phyloP scores from a whole-genome alignment of 2,113 vertebrate genomes.

The Protomyctophum bolini region DNA sequence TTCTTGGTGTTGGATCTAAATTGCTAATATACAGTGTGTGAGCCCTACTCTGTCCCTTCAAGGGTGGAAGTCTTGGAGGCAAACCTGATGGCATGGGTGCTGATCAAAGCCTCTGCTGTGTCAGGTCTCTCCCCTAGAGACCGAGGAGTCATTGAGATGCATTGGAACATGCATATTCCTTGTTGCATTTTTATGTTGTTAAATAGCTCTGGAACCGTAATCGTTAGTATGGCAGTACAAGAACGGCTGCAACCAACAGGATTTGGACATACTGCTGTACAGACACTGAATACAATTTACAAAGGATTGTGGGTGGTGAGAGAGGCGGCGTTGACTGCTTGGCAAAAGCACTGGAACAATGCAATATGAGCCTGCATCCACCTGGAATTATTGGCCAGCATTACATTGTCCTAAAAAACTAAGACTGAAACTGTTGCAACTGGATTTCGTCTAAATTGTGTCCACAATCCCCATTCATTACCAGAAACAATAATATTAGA shows the following conservation, averaged over 20 bases:
- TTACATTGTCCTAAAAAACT: not conserved
- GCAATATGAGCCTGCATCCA: not conserved
- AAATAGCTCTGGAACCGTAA: slow-evolving; percentile 36
- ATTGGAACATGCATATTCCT: slow-evolving; percentile 51
- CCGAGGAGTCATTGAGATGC: slow-evolving; percentile 54
- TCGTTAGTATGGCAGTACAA: slow-evolving; percentile 2
- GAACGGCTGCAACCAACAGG: not conserved
- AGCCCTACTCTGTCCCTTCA: slow-evolving; percentile 67
- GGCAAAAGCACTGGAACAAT: not conserved
- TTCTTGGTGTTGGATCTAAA: slow-evolving; percentile 76
- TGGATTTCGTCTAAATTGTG: not conserved
- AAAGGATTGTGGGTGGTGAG: not conserved
- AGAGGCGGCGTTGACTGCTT: not conserved
- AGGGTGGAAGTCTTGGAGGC: slow-evolving; percentile 66
- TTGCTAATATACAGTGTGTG: slow-evolving; percentile 77
- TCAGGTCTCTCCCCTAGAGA: slow-evolving; percentile 55
- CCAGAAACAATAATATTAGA: slow-evolving; percentile 51
- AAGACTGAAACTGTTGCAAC: slow-evolving; percentile 5
- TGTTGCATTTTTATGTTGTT: slow-evolving; percentile 54
- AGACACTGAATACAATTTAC: not conserved
- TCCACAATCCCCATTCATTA: slow-evolving; percentile 27
- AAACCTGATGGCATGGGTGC: slow-evolving; percentile 70
- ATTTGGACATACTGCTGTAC: not conserved
- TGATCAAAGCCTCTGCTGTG: slow-evolving; percentile 74
- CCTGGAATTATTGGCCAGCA: not conserved